Evolutionary conservation across 2,888 invertebrate genomes (phyloP).

Genomic region (Cataglyphis livida): DNA sequence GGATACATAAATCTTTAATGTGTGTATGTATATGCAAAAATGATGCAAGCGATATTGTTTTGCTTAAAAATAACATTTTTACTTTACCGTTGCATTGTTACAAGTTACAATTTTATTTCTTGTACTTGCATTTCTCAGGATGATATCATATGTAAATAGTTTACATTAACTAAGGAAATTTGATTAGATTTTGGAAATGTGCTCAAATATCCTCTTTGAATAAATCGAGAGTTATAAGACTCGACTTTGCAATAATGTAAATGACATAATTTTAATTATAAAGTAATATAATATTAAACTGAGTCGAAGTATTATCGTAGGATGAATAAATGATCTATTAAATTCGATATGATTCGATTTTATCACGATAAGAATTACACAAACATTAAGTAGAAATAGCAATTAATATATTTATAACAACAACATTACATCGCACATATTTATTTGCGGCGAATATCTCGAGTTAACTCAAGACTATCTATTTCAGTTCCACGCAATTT

Average conservation of each 20-base stretch:
- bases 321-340: neutral
- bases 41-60: neutral
- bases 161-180: neutral
- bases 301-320: neutral
- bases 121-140: neutral
- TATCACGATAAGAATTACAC: neutral
- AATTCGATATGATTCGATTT: neutral
- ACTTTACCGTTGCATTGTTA: neutral
- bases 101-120: neutral
- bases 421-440: neutral
- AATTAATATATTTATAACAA: neutral
- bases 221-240: neutral
- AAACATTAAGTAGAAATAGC: neutral
- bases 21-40: neutral
- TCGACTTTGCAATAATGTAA: constrained; percentile 8
- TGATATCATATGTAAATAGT: neutral
- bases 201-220: neutral
- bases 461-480: neutral
- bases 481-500: neutral
- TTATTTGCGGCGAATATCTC: neutral
- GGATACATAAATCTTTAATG: neutral
- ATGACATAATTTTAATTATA: constrained; percentile 4
- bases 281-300: neutral
- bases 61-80: neutral
- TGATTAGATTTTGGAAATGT: neutral